A percentile compares a stretch with the other conserved stretches of the same genome.
phyloP scores from a whole-genome alignment of 2,797 vertebrate genomes.

The Morelia viridis region DNA sequence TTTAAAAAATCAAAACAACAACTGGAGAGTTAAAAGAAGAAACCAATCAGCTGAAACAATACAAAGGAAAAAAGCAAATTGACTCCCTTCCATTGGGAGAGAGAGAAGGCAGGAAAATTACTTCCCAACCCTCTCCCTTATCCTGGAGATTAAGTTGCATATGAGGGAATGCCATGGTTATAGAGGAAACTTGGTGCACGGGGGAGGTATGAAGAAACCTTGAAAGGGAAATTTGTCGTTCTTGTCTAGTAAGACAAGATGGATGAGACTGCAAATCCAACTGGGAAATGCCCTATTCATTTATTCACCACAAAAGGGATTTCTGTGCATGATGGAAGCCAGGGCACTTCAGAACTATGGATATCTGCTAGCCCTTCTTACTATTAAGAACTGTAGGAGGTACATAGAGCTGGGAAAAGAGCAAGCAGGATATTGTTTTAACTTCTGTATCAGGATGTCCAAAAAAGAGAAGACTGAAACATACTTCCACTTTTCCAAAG shows the following conservation, averaged over 20 bases:
- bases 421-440: not conserved
- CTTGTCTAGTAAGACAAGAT: not conserved
- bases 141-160: constrained; percentile 24
- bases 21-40: constrained; percentile 28
- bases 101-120: not conserved
- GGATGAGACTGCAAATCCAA: not conserved
- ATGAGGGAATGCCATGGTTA: constrained; percentile 12
- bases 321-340: not conserved
- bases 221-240: not conserved
- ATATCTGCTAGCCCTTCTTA: not conserved
- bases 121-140: not conserved
- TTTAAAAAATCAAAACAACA: constrained; percentile 28
- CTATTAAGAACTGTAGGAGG: not conserved
- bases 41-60: constrained; percentile 2
- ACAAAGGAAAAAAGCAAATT: constrained; percentile 18
- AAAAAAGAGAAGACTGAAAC: not conserved
- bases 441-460: not conserved
- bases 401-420: not conserved
- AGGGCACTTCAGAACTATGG: not conserved
- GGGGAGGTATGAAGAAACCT: not conserved
- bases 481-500: not conserved
- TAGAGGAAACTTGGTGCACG: not conserved
- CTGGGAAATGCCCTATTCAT: not conserved
- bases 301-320: not conserved
- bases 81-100: constrained; percentile 5